phyloP scores from a whole-genome alignment of 2,888 invertebrate species.

The Crocallis elinguaria region DNA sequence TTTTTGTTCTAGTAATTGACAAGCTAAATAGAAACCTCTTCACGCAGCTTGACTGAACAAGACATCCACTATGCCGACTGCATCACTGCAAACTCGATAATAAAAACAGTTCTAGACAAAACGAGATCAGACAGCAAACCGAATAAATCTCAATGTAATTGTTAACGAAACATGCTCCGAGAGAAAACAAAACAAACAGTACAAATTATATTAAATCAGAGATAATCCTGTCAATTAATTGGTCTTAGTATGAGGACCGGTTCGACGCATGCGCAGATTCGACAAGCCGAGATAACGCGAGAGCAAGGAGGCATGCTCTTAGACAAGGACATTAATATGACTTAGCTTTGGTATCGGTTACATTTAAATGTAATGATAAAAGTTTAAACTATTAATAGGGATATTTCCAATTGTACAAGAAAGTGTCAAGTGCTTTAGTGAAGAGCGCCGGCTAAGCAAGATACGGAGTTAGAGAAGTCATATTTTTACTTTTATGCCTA shows the following conservation, averaged over 20 bases:
- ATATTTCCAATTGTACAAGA: too few relatives aligned
- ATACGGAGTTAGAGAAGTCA: too few relatives aligned
- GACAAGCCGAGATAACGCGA: conserved; percentile 66
- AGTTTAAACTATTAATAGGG: too few relatives aligned
- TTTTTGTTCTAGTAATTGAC: too few relatives aligned
- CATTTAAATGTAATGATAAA: conserved; percentile 9
- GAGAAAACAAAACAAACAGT: conserved; percentile 77
- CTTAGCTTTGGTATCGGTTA: conserved; percentile 50
- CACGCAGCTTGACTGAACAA: too few relatives aligned
- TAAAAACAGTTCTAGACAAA: neutral
- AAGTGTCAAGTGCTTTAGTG: too few relatives aligned
- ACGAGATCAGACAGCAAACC: conserved; percentile 16
- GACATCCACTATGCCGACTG: too few relatives aligned
- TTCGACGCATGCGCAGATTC: conserved; percentile 76
- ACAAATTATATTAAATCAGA: conserved; percentile 83
- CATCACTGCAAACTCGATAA: neutral
- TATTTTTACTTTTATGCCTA: too few relatives aligned
- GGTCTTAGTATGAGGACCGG: conserved; percentile 81
- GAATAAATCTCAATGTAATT: conserved; percentile 55
- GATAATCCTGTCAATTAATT: conserved; percentile 85
- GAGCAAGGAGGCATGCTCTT: conserved; percentile 55
- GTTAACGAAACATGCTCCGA: conserved; percentile 57
- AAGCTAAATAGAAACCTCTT: too few relatives aligned
- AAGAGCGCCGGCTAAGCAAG: too few relatives aligned
- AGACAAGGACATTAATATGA: conserved; percentile 59